A percentile compares a stretch with the other conserved stretches of the same genome.
Evolutionary conservation across 2,113 vertebrate species (phyloP).

Genomic region (Chionis minor): DNA sequence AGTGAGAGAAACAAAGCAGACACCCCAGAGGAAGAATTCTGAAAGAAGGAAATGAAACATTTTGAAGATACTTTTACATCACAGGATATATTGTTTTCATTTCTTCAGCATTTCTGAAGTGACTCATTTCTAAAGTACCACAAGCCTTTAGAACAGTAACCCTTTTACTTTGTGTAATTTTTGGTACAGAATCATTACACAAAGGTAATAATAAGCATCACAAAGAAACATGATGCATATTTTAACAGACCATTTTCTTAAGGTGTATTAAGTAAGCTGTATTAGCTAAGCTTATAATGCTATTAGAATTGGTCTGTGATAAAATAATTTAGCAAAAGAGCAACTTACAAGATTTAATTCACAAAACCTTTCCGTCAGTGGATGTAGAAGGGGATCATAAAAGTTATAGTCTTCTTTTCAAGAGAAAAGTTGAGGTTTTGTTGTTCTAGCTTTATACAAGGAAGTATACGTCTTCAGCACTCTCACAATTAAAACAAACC

Average conservation of each 20-base stretch:
- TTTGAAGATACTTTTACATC: not conserved
- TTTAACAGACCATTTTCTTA: not conserved
- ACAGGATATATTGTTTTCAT: not conserved
- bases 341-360: not conserved
- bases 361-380: not conserved
- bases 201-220: not conserved
- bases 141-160: not conserved
- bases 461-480: not conserved
- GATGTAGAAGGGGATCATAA: not conserved
- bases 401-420: not conserved
- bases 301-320: not conserved
- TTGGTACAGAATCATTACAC: not conserved
- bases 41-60: not conserved
- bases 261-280: not conserved
- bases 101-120: not conserved
- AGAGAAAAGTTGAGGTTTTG: accelerated
- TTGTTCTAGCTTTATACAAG: not conserved
- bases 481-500: not conserved
- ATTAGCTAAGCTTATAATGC: not conserved
- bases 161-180: not conserved
- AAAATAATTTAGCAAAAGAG: not conserved
- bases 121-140: not conserved
- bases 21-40: not conserved
- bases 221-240: not conserved
- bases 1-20: not conserved